Base-by-base conservation (phyloP, 2,888 invertebrate species). In the Apomyelois bistriatella region DNA sequence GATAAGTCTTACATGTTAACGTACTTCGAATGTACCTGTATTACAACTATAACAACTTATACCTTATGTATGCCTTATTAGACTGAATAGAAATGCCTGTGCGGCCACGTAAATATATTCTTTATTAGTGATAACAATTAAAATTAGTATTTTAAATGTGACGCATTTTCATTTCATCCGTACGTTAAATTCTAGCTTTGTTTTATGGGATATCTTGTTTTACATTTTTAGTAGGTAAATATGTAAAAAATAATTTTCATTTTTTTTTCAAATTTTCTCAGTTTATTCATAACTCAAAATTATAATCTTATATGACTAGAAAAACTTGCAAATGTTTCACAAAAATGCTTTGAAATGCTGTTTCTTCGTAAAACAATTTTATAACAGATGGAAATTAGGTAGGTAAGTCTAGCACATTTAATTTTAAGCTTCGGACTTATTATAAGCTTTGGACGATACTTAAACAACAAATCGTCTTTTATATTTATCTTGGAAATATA, bases 1-100 rank as follows among this genome's bases (percentile, higher is more conserved):
- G n/a, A n/a, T n/a, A n/a, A n/a, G n/a, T n/a, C n/a, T n/a, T n/a
- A n/a, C 32, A 4, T 7, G 13, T 15, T n/a, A 15, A 13, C 13
- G 8, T 15, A 38, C 38, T 38, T 38, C 38, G 2, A 41, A 16
- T 46, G 32, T 30, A 46, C 46, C 41, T 41, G 46, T 46, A 32
- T 37, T 48, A 17, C 22, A 48, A 16, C 3, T 43, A 1, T 30
- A n/a, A n/a, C n/a, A n/a, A n/a, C n/a, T n/a, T n/a, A n/a, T n/a
- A n/a, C n/a, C n/a, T n/a, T 47, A 15, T 35, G 47, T 65, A 66
- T 65, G 64, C 66, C 65, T 67, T 65, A 64, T 57, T 71, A 70
- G 69, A 70, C 66, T 71, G 69, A 70, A 12, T 30, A 30, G 16
- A 32, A 0, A 47, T 60, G 64, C 67, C 41, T 60, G 60, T 32